A percentile compares a stretch with the other conserved stretches of the same genome.
phyloP scores from a whole-genome alignment of 2,888 invertebrate species.

The Cyrtodaria siliqua region DNA sequence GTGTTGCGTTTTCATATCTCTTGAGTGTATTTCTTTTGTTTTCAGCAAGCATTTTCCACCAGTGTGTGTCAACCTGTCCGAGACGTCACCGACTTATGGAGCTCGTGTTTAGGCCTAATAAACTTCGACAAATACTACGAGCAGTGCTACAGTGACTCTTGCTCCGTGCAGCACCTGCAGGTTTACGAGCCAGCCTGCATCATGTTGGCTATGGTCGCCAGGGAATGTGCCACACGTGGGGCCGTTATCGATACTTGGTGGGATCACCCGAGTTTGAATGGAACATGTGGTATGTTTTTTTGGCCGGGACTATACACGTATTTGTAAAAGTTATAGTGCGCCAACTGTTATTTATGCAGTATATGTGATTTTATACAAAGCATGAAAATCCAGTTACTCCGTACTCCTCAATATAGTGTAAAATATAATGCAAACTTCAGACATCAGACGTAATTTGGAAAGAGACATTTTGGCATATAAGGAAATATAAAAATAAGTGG shows the following conservation, averaged over 20 bases:
- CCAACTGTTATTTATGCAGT: too few relatives aligned
- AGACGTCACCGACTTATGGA: conserved; percentile 3
- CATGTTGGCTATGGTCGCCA: conserved; percentile 30
- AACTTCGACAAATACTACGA: conserved; percentile 23
- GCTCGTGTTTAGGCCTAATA: conserved; percentile 2
- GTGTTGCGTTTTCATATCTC: too few relatives aligned
- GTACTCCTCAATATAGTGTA: too few relatives aligned
- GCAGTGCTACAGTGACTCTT: conserved; percentile 23
- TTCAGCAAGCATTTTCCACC: neutral
- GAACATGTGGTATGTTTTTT: conserved; percentile 4
- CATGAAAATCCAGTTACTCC: too few relatives aligned
- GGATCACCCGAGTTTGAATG: neutral
- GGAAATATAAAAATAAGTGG: too few relatives aligned
- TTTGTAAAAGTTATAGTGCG: too few relatives aligned
- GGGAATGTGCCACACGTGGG: conserved; percentile 20
- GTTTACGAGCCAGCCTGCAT: conserved; percentile 32
- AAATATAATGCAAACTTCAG: too few relatives aligned
- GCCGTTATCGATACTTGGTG: conserved; percentile 1
- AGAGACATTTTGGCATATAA: too few relatives aligned
- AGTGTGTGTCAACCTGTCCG: neutral
- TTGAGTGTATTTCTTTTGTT: neutral
- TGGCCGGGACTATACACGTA: too few relatives aligned
- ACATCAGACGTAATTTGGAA: too few relatives aligned
- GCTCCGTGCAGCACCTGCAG: neutral
- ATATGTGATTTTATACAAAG: too few relatives aligned